These are phyloP conservation scores for Megalopta genalis DNA, from an alignment of 1,140 invertebrate genomes.

Conservation along the genomic window DNA sequence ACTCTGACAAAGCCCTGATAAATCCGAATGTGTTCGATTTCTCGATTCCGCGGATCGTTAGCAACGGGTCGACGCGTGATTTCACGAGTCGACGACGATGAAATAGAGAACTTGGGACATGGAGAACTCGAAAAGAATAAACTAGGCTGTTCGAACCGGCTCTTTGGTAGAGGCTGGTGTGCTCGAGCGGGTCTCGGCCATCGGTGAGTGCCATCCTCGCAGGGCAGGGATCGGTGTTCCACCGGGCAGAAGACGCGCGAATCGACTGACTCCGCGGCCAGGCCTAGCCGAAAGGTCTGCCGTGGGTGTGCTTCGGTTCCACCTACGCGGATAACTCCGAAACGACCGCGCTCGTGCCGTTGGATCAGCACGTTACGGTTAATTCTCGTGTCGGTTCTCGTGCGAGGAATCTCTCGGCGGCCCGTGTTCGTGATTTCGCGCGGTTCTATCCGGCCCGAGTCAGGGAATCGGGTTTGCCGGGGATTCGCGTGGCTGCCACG, in stretches of 20 bases:
- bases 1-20: too few relatives aligned
- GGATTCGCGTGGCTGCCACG: slow-evolving; percentile 54
- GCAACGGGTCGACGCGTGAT: too few relatives aligned
- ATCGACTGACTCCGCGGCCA: slow-evolving; percentile 21
- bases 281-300: background rate
- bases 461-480: slow-evolving; percentile 34
- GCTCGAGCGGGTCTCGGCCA: slow-evolving; percentile 82
- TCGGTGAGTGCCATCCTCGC: slow-evolving; percentile 67
- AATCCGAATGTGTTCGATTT: too few relatives aligned
- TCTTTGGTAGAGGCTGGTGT: slow-evolving; percentile 84
- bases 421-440: slow-evolving; percentile 64
- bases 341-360: slow-evolving; percentile 23
- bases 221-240: slow-evolving; percentile 26
- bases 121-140: too few relatives aligned
- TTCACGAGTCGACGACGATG: too few relatives aligned
- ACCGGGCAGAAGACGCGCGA: slow-evolving; percentile 37
- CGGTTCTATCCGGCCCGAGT: slow-evolving; percentile 44
- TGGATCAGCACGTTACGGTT: slow-evolving; percentile 61
- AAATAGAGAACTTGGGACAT: too few relatives aligned
- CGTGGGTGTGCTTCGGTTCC: slow-evolving; percentile 23
- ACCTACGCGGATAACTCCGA: slow-evolving; percentile 53
- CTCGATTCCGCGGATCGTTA: too few relatives aligned
- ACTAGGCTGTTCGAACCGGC: too few relatives aligned
- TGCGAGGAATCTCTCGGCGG: slow-evolving; percentile 49
- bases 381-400: slow-evolving; percentile 69